Evolutionary conservation across 2,888 invertebrate species (phyloP).

Genomic region (Acronicta alni): DNA sequence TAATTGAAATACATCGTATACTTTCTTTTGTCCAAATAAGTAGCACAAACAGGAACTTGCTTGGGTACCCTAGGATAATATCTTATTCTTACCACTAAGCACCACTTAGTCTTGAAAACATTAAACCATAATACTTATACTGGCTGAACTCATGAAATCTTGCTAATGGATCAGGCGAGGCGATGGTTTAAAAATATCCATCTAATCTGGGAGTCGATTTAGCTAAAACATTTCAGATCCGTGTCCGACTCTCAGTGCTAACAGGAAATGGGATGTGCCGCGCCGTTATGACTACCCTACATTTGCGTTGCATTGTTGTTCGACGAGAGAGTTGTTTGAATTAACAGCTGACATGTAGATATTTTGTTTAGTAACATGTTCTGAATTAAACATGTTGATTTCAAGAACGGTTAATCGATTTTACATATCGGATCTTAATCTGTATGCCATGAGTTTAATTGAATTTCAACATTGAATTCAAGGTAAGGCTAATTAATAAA

Average conservation of each 20-base stretch:
- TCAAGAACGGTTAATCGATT: conserved; percentile 44
- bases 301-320: conserved; percentile 37
- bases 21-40: neutral
- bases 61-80: conserved; percentile 15
- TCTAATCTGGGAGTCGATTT: conserved; percentile 81
- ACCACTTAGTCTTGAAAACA: conserved; percentile 62
- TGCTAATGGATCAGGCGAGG: conserved; percentile 83
- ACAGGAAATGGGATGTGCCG: conserved; percentile 77
- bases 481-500: conserved; percentile 24
- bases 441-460: conserved; percentile 39
- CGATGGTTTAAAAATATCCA: conserved; percentile 83
- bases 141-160: conserved; percentile 75
- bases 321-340: conserved; percentile 41
- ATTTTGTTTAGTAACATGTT: conserved; percentile 47
- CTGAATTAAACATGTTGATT: conserved; percentile 39
- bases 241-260: conserved; percentile 65
- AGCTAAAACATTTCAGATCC: conserved; percentile 80
- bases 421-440: conserved; percentile 41
- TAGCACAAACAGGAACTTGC: conserved; percentile 2
- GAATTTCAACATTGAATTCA: conserved; percentile 31
- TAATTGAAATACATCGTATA: no score
- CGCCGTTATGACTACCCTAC: conserved; percentile 59
- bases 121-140: conserved; percentile 62
- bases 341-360: conserved; percentile 25
- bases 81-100: conserved; percentile 37